Evolutionary conservation across 2,888 invertebrate species (phyloP), one percentile per base, ranked within the genome.

Genomic region (Rhynchonema sp.): DNA sequence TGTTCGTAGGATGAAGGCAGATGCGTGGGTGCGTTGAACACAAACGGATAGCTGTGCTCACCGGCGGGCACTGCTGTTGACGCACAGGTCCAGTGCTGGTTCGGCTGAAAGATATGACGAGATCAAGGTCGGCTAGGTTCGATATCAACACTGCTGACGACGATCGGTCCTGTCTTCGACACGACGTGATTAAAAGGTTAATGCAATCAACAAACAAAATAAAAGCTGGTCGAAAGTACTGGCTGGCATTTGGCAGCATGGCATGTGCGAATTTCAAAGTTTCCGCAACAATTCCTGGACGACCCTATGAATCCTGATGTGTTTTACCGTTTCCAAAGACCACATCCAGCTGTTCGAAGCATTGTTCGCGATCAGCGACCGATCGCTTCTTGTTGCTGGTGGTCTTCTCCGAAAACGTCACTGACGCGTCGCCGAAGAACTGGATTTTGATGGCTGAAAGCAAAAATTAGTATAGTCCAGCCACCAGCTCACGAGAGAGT

Each of bases 1-100:
- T 84, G 84, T 70, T 84, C 84, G 72, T 85, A 87, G 0, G 85
- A 85, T 1, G 85, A 84, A 74, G 87, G 87, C 60, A 87, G 76
- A 62, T 82, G 82, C 60, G 77, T 77, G 2, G 85, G 85, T 63
- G 85, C 74, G 13, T 82, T 79, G 70, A 84, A 86, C 17, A 82
- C 81, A 70, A 89, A 88, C 23, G 86, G 86, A 73, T 85, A 89
- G 2, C 79, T 79, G 67, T 84, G 81, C 64, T 79, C 79, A 0
- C 88, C 88, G 26, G 81, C 73, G 29, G 83, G 81, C 59, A 86
- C 76, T 71, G 23, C n/a, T n/a, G 49, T 49, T 6, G 49, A 49
- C 20, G 49, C n/a, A 23, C 49, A 49, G 20, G 49, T 49, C n/a
- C n/a, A 49, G 49, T n/a, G 49, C 49, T 17, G 49, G 49, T n/a